Percentiles rank a stretch among this genome's conserved stretches.
Evolutionary conservation across 2,888 invertebrate species (phyloP).

Genomic region (Acanthosoma haemorrhoidale): DNA sequence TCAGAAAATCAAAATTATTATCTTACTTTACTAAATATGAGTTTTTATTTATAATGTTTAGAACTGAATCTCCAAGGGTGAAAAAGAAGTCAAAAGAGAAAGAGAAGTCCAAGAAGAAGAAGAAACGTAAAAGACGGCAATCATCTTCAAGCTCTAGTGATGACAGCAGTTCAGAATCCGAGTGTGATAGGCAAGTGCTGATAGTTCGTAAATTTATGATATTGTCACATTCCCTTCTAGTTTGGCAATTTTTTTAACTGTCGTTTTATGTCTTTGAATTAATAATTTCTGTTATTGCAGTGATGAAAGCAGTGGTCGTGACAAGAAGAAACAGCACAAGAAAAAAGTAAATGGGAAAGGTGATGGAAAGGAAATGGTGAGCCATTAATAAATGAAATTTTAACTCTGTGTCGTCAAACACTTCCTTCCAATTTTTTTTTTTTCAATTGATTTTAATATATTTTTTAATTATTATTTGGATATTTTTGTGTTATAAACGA

Average conservation of each 20-base stretch:
- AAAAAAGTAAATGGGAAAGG: conserved; percentile 43
- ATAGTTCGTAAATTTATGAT: background rate
- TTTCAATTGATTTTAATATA: too few species aligned
- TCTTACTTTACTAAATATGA: background rate
- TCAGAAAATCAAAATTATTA: background rate
- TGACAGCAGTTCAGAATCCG: conserved; percentile 25
- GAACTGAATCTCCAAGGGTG: conserved; percentile 36
- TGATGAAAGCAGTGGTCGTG: conserved; percentile 46
- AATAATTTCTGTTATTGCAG: conserved; percentile 32
- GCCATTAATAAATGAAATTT: background rate
- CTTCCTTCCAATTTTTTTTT: background rate
- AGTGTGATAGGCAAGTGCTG: conserved; percentile 23
- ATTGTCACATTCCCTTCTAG: background rate
- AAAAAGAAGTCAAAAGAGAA: conserved; percentile 40
- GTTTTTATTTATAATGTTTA: conserved; percentile 17
- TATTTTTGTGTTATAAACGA: background rate
- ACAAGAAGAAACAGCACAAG: conserved; percentile 44
- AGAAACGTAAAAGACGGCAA: conserved; percentile 35
- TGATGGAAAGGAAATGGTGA: conserved; percentile 30
- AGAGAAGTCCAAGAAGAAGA: conserved; percentile 40
- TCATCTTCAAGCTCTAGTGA: conserved; percentile 31
- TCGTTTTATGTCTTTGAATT: background rate
- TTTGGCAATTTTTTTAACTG: background rate
- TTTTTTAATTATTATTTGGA: background rate
- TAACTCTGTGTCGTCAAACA: background rate